phyloP scores from a whole-genome alignment of 92 coral and sea anemone species.

The Bergia puertoricense region DNA sequence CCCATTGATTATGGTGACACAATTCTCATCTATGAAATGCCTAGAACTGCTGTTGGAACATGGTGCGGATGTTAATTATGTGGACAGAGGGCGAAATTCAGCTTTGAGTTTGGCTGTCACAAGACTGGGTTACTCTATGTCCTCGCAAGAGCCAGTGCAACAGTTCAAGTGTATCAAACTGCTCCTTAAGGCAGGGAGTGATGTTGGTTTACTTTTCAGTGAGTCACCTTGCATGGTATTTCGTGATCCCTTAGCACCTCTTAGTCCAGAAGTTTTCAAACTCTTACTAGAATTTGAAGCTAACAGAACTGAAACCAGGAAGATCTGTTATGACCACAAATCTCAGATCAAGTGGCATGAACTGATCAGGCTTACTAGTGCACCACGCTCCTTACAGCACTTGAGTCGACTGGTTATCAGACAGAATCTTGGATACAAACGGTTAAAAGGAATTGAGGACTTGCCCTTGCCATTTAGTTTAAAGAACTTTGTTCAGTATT shows the following conservation, averaged over 20 bases:
- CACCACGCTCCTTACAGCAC: constrained; percentile 71
- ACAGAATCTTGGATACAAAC: constrained; percentile 43
- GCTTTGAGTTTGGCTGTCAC: constrained; percentile 70
- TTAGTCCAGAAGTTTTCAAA: constrained; percentile 52
- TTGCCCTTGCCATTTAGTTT: constrained; percentile 68
- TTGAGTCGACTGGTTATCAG: constrained; percentile 70
- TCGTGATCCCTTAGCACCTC: constrained; percentile 50
- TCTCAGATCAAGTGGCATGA: constrained; percentile 50
- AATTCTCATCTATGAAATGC: constrained; percentile 52
- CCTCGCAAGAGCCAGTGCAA: constrained; percentile 29
- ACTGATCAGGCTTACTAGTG: constrained; percentile 43
- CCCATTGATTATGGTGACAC: constrained; percentile 78
- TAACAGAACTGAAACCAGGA: constrained; percentile 45
- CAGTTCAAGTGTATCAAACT: constrained; percentile 71
- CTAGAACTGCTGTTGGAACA: constrained; percentile 58
- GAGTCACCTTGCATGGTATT: constrained; percentile 58
- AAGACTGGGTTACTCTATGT: constrained; percentile 42
- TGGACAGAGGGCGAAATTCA: constrained; percentile 69
- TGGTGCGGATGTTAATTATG: constrained; percentile 75
- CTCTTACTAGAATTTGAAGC: constrained; percentile 65
- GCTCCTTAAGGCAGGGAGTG: constrained; percentile 69
- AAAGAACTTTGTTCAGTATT: constrained; percentile 54
- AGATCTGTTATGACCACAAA: constrained; percentile 39
- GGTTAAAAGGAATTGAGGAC: constrained; percentile 50
- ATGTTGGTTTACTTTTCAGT: constrained; percentile 45